Evolutionary conservation across 2,797 vertebrate genomes (phyloP).

Genomic region (Platalea minor): DNA sequence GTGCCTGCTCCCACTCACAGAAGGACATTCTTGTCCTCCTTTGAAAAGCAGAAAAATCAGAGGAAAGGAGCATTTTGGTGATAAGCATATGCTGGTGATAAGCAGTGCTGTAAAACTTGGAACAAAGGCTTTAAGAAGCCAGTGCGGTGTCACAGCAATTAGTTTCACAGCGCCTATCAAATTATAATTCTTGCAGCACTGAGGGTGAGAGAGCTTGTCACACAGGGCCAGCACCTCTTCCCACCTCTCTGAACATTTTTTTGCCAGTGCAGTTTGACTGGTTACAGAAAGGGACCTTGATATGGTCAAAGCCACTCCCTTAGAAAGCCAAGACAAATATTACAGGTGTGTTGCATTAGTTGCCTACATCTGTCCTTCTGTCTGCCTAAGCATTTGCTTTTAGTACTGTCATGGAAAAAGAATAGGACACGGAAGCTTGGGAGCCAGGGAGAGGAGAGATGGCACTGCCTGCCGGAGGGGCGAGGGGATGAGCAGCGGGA

Average conservation of each 20-base stretch:
- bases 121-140: constrained; percentile 7
- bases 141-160: background rate
- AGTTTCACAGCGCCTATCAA: background rate
- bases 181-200: background rate
- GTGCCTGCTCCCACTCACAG: background rate
- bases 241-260: background rate
- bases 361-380: background rate
- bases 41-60: constrained; percentile 26
- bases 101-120: background rate
- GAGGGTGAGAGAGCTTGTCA: background rate
- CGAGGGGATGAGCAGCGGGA: background rate
- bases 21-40: background rate
- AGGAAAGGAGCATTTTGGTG: constrained; percentile 10
- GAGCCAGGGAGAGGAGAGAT: background rate
- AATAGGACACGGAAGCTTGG: rapidly evolving
- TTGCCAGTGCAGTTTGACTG: background rate
- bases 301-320: background rate
- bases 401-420: rapidly evolving
- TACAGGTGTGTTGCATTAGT: background rate
- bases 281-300: background rate
- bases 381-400: background rate
- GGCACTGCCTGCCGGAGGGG: background rate
- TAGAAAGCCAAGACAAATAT: background rate
- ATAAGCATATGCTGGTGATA: background rate
- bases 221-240: background rate